A percentile compares a stretch with the other conserved stretches of the same genome.
phyloP scores from a whole-genome alignment of 1,140 invertebrate genomes.

The Habropoda laboriosa region DNA sequence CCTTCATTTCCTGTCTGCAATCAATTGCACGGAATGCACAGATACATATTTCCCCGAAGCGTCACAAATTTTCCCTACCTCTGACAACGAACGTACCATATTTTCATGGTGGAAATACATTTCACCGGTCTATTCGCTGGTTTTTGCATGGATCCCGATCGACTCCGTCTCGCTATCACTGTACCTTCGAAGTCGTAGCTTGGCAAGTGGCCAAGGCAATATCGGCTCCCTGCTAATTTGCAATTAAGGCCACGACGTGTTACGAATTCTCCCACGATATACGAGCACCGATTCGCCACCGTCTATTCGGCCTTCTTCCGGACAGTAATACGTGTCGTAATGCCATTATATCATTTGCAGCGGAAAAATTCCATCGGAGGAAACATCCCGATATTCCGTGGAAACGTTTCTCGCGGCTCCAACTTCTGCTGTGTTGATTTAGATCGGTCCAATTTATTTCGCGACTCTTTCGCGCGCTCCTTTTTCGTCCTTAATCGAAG shows the following conservation, averaged over 20 bases:
- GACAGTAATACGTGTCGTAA: background rate
- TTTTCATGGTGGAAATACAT: background rate
- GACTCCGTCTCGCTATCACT: background rate
- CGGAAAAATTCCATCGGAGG: background rate
- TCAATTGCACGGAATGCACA: too few relatives aligned
- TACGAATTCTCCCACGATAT: constrained; percentile 41
- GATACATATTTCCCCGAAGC: too few relatives aligned
- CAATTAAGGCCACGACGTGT: constrained; percentile 62
- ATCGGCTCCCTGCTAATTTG: constrained; percentile 59
- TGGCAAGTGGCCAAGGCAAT: constrained; percentile 56
- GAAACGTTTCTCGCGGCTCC: too few relatives aligned
- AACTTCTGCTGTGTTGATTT: background rate
- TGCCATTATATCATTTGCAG: background rate
- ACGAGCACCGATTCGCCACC: constrained; percentile 14
- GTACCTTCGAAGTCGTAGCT: constrained; percentile 21
- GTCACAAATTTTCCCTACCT: background rate
- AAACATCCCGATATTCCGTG: background rate
- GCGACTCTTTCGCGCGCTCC: too few relatives aligned
- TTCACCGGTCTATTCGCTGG: background rate
- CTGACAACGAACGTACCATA: background rate
- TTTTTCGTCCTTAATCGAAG: too few relatives aligned
- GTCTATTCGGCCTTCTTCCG: constrained; percentile 13
- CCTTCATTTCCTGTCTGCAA: too few relatives aligned
- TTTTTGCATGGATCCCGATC: constrained; percentile 7
- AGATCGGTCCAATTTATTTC: too few relatives aligned